Base-by-base conservation (phyloP, 2,113 vertebrate genomes). In the Bombycilla garrulus region DNA sequence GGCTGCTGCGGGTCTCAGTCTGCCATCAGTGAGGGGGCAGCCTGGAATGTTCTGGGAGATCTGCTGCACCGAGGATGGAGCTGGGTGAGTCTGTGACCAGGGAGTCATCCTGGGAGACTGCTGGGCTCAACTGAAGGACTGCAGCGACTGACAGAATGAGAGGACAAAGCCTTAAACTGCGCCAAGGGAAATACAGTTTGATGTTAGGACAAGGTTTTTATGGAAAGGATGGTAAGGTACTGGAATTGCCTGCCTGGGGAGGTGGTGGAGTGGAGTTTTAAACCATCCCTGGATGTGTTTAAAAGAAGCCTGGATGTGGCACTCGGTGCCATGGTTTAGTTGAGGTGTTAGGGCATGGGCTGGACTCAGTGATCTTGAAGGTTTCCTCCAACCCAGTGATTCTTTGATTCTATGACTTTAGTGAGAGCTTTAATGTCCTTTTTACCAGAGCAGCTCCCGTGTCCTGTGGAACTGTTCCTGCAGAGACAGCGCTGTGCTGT, bases 371-470 rank as follows among this genome's bases (percentile, higher is more conserved):
- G 23, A n/a, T 28, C 36, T 64, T 17, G 6, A 28, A 28, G 11
- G 47, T 44, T 24, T 26, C 19, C 42, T 53, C 19, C 60, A 53
- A 18, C 48, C 48, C 13, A 8, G 29, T 25, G 22, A 35, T 28
- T 33, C 8, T 38, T 35, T 70, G 48, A 57, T 28, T 76, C 36
- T 51, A 29, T 62, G 36, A 53, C 79, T 47, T 15, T 2, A 45
- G 6, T 6, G 23, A 22, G 31, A 26, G 26, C 42, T 38, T 86
- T 28, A 4, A 11, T 2, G 6, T 15, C 44, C 33, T 51, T 22
- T 77, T 26, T 24, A 16, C 33, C 28, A 10, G 2, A 2, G 14
- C 1, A 1, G 2, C 6, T 71, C 47, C 48, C 0, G 0, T 7
- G 26, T 72, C 36, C 29, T 11, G 33, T 19, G 76, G 40, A 50